phyloP scores from a whole-genome alignment of 1,140 invertebrate genomes.

The Spodoptera litura region DNA sequence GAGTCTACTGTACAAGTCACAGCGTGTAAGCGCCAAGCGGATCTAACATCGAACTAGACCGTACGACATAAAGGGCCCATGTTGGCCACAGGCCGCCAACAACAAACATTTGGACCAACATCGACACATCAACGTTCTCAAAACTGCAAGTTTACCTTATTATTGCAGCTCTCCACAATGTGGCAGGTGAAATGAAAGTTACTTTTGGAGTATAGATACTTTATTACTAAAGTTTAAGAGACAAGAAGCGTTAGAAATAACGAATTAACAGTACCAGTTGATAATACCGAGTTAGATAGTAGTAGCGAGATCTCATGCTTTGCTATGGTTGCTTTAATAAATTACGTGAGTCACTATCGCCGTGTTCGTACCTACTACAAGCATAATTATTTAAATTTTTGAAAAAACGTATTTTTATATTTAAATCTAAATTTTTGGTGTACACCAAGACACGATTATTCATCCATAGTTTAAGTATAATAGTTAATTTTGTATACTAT shows the following conservation, averaged over 20 bases:
- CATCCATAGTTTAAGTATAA: slow-evolving; percentile 65
- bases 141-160: slow-evolving; percentile 77
- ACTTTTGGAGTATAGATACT: slow-evolving; percentile 85
- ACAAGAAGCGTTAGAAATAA: slow-evolving; percentile 74
- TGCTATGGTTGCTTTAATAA: slow-evolving; percentile 60
- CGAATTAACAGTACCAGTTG: slow-evolving; percentile 67
- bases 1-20: slow-evolving; percentile 36
- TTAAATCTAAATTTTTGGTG: slow-evolving; percentile 67
- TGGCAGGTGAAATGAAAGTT: slow-evolving; percentile 84
- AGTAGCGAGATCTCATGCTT: slow-evolving; percentile 71
- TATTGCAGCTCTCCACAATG: slow-evolving; percentile 76
- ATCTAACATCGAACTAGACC: slow-evolving; percentile 76
- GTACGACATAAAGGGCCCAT: slow-evolving; percentile 74
- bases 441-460: slow-evolving; percentile 72
- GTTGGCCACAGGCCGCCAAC: slow-evolving; percentile 63
- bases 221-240: slow-evolving; percentile 84
- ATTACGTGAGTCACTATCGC: slow-evolving; percentile 59
- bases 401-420: slow-evolving; percentile 63
- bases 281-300: slow-evolving; percentile 60
- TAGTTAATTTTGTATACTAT: slow-evolving; percentile 56
- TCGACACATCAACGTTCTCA: slow-evolving; percentile 64
- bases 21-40: slow-evolving; percentile 64
- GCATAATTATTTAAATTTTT: slow-evolving; percentile 68
- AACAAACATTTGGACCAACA: slow-evolving; percentile 69
- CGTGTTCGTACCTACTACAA: slow-evolving; percentile 74